Evolutionary conservation across 2,888 invertebrate genomes (phyloP).

Genomic region (Aspidiotus rigidus): DNA sequence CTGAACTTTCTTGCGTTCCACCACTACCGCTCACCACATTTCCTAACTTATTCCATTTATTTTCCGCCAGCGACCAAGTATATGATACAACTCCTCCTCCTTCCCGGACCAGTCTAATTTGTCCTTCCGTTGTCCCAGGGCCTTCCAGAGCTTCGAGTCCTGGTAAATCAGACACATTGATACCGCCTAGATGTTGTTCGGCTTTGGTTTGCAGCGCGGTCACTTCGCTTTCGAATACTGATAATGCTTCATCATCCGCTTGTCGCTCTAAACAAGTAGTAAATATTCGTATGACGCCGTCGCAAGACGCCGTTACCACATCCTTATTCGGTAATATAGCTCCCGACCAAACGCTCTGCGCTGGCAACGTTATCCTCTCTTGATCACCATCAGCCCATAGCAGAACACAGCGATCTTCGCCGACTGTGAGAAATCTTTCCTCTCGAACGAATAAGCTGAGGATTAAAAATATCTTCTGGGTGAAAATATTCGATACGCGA

Average conservation of each 20-base stretch:
- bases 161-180: slow-evolving; percentile 55
- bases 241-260: slow-evolving; percentile 55
- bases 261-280: slow-evolving; percentile 60
- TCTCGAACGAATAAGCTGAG: slow-evolving; percentile 46
- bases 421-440: slow-evolving; percentile 64
- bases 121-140: slow-evolving; percentile 72
- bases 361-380: slow-evolving; percentile 65
- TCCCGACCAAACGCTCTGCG: slow-evolving; percentile 83
- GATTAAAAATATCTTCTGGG: not conserved
- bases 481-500: not conserved
- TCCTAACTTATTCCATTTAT: slow-evolving; percentile 75
- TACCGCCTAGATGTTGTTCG: slow-evolving; percentile 66
- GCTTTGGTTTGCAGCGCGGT: slow-evolving; percentile 53
- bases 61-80: slow-evolving; percentile 57
- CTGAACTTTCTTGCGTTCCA: slow-evolving; percentile 54
- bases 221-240: slow-evolving; percentile 65
- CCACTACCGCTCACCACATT: slow-evolving; percentile 75
- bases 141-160: slow-evolving; percentile 65
- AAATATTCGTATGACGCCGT: slow-evolving; percentile 79
- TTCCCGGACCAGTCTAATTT: slow-evolving; percentile 72
- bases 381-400: slow-evolving; percentile 61
- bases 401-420: slow-evolving; percentile 79
- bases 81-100: slow-evolving; percentile 68
- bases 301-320: slow-evolving; percentile 78
- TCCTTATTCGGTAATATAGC: slow-evolving; percentile 74